Percentiles rank a stretch among this genome's conserved stretches.
These are phyloP conservation scores for Kobus ellipsiprymnus DNA, from an alignment of 2,113 vertebrate species.

Conservation along the genomic window DNA sequence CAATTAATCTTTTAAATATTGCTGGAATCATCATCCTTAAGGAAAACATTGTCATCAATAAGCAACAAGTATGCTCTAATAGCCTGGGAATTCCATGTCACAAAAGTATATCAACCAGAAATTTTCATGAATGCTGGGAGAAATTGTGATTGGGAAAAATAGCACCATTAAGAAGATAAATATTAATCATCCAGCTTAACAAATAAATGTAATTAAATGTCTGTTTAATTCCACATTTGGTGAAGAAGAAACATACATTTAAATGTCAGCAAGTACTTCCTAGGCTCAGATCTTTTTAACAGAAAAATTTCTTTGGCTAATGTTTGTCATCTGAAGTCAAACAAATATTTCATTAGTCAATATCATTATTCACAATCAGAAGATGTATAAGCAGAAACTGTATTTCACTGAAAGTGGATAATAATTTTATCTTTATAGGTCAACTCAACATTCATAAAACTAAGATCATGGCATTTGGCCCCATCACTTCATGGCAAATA, in stretches of 20 bases:
- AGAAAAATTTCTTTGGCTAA: not conserved
- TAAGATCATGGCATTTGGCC: not conserved
- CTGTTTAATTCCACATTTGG: not conserved
- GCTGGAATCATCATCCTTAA: not conserved
- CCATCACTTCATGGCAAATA: not conserved
- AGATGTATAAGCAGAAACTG: not conserved
- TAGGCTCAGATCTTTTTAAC: not conserved
- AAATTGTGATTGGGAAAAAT: not conserved
- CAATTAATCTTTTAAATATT: not conserved
- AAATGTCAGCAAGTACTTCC: not conserved
- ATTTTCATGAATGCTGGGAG: not conserved
- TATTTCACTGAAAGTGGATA: not conserved
- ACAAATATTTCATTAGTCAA: not conserved
- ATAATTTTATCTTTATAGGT: not conserved
- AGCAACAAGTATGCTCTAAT: not conserved
- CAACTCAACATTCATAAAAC: not conserved
- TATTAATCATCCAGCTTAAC: not conserved
- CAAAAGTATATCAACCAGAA: not conserved
- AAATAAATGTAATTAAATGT: not conserved
- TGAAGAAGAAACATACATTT: not conserved
- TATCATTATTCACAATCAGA: not conserved
- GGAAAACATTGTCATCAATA: not conserved
- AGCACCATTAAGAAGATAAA: not conserved
- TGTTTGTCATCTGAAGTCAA: not conserved
- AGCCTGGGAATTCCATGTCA: not conserved